Base-by-base conservation (phyloP, 2,888 invertebrate genomes). In the Parasteatoda lunata region DNA sequence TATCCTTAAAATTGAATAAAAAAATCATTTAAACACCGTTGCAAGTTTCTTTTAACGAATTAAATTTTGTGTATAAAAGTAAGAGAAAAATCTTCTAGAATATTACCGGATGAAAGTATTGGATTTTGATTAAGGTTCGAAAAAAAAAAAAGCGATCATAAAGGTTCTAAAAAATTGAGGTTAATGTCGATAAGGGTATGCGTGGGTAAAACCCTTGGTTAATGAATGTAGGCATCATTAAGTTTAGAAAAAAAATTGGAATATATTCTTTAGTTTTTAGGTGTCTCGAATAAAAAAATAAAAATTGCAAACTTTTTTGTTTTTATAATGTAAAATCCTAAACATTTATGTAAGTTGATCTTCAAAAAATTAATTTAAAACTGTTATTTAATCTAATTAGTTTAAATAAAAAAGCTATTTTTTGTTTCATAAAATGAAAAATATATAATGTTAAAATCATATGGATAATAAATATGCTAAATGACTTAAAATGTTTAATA, bases 81-180 rank as follows among this genome's bases (percentile, higher is more conserved):
- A 59, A 59, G 59, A 75, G 69, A 75, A 73, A 54, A 59, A 73
- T 80, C 45, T 47, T 5, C 73, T 8, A 72, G 81, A 15, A 81
- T 84, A 77, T 84, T 84, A 77, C 77, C 77, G 72, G 83, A 77
- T 71, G 83, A 69, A 84, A 84, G 77, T 84, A 84, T 84, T 77
- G 83, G 83, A 84, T 77, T 84, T 84, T 84, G 83, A 84, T 84
- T 84, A 84, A 84, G 77, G 71, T 30, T 47, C 77, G 75, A 59
- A 81, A 81, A 81, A 59, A 81, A 81, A 81, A 81, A 81, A 81
- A 30, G 75, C 49, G 81, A 70, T 81, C 75, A 75, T 81, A 81
- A 81, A 81, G 75, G 69, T 48, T 69, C 75, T 47, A 77, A 81
- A 81, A 81, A 81, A 81, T 30, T 68, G 73, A 59, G 81, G 75